phyloP scores from a whole-genome alignment of 2,113 vertebrate genomes.

The Mionectes macconnelli region DNA sequence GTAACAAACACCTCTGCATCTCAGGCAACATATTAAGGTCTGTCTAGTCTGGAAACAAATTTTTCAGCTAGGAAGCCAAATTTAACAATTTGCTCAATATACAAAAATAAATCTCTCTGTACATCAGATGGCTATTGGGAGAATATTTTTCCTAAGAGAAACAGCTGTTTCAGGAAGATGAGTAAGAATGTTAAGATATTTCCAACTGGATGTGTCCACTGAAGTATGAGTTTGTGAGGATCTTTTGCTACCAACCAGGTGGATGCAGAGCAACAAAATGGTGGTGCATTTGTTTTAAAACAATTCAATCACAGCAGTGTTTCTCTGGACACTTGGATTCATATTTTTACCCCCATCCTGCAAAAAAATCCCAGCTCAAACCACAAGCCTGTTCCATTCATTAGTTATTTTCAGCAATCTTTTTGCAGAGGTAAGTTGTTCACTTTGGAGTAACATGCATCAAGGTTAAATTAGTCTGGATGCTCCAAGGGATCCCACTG shows the following conservation, averaged over 20 bases:
- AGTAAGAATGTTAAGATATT: background rate
- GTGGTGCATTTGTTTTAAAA: background rate
- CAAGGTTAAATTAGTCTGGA: background rate
- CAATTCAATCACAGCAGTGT: background rate
- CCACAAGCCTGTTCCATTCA: background rate
- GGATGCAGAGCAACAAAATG: background rate
- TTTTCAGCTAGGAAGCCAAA: background rate
- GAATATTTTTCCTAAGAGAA: background rate
- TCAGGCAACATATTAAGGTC: background rate
- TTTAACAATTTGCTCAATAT: background rate
- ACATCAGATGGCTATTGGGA: background rate
- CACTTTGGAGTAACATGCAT: background rate
- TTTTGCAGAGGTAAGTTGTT: background rate
- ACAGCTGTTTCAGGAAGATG: background rate
- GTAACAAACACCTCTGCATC: background rate
- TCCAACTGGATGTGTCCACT: background rate
- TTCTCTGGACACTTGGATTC: background rate
- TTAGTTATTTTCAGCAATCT: background rate
- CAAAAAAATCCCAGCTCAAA: background rate
- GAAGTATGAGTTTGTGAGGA: background rate
- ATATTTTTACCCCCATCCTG: accelerated
- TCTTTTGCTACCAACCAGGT: background rate
- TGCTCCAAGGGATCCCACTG: background rate
- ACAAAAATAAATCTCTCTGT: background rate
- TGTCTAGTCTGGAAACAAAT: background rate